These are phyloP conservation scores for Chymomyza fuscimana DNA, from an alignment of 2,888 invertebrate species.

Conservation along the genomic window DNA sequence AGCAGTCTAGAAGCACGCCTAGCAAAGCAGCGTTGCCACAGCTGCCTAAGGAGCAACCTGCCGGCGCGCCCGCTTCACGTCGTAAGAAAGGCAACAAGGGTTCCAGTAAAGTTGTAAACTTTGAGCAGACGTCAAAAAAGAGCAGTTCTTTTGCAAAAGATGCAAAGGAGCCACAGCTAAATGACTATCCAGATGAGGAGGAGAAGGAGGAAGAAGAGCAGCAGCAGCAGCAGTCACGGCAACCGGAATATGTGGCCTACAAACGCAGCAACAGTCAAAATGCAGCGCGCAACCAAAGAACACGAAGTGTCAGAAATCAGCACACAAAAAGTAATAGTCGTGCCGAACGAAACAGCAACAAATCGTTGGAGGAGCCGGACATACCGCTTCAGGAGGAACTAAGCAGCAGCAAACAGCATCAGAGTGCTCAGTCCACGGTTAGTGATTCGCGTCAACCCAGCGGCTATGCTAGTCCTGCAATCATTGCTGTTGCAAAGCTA, in stretches of 20 bases:
- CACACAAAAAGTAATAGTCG: constrained; percentile 5
- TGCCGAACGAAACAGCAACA: background rate
- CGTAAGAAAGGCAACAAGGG: background rate
- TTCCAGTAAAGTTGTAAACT: constrained; percentile 15
- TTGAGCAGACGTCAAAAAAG: constrained; percentile 6
- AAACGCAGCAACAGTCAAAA: constrained; percentile 23
- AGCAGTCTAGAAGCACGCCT: background rate
- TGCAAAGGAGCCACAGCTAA: background rate
- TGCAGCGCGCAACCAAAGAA: background rate
- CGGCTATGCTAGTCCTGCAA: background rate
- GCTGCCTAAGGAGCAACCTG: background rate
- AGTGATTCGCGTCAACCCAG: background rate
- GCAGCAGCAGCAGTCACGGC: constrained; percentile 21
- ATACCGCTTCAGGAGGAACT: background rate
- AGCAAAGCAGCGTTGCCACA: background rate
- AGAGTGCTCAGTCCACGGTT: background rate
- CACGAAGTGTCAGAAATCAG: background rate
- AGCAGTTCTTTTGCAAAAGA: background rate
- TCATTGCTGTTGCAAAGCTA: background rate
- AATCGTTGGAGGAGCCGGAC: background rate
- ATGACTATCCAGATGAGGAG: constrained; percentile 10
- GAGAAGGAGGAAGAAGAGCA: constrained; percentile 26
- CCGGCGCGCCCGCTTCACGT: background rate
- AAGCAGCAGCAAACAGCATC: background rate
- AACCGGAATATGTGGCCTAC: background rate